Evolutionary conservation across 2,888 invertebrate genomes (phyloP), one percentile per base, ranked within the genome.

Genomic region (Heliconius charithonia): DNA sequence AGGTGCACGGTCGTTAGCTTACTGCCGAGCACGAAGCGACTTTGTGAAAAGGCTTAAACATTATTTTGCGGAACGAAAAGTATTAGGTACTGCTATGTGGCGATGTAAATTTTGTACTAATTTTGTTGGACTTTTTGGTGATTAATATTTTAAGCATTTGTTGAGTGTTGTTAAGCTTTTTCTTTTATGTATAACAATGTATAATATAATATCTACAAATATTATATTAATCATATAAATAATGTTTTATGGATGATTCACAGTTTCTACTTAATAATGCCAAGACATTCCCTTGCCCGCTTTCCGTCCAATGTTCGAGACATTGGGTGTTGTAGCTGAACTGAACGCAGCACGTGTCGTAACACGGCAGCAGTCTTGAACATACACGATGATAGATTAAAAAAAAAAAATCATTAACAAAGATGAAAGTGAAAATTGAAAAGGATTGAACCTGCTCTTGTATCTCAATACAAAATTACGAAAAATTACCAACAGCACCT

Each of bases 41-140:
- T 72, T 72, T 72, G 32, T 72, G 56, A 32, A 59, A 72, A 59
- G 72, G 59, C 72, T 72, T 59, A 59, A 32, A 59, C 25, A 32
- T n/a, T n/a, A n/a, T 22, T 56, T 32, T 6, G n/a, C 32, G 32
- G 32, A 59, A 72, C 56, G 32, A n/a, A 59, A 72, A 32, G 32
- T 72, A 25, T 72, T 51, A 22, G 41, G 51, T 72, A 13, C n/a
- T 2, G 29, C 37, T 12, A 32, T 12, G n/a, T 16, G 25, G n/a
- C 0, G 56, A n/a, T 32, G 71, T 16, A 59, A 29, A 16, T 32
- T 72, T 32, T 32, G 32, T 71, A 29, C 22, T 32, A 56, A 56
- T 37, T 41, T 66, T 66, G 66, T 41, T 69, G 41, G 16, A 16
- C 25, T 45, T 25, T 37, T 71, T 29, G 13, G 29, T 71, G 2